A percentile compares a stretch with the other conserved stretches of the same genome.
Conservation (phyloP, 2,888 invertebrate genomes). For the Incurvaria masculella region DNA sequence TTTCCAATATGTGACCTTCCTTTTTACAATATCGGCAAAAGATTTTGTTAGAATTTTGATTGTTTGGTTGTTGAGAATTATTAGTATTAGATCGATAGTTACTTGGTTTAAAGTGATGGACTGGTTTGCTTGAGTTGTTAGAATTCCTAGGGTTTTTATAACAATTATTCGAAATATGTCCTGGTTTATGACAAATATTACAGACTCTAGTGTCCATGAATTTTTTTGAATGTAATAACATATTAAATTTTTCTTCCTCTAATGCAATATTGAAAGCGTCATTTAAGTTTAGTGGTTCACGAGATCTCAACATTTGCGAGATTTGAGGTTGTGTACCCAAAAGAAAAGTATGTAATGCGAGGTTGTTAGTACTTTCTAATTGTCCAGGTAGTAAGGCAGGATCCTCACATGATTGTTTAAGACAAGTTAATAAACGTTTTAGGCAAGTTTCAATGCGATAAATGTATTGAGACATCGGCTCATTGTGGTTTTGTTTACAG, state of each 20-base stretch:
- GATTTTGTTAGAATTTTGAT: constrained; percentile 1
- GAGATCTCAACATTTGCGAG: constrained; percentile 1
- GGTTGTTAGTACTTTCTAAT: no score
- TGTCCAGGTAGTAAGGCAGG: no score
- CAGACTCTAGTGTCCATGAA: not conserved
- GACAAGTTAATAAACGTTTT: not conserved
- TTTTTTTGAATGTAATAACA: not conserved
- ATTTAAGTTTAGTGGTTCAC: not conserved
- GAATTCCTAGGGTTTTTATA: not conserved
- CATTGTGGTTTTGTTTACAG: constrained; percentile 1
- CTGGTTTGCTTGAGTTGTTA: not conserved
- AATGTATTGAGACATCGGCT: not conserved
- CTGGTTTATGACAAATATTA: constrained; percentile 1
- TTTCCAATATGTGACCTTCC: not conserved
- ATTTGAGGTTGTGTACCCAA: no score
- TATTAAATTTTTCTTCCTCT: constrained; percentile 3
- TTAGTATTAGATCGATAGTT: not conserved
- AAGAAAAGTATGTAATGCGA: no score
- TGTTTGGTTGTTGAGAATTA: not conserved
- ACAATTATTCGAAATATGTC: constrained; percentile 1
- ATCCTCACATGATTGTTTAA: no score
- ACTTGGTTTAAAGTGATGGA: not conserved
- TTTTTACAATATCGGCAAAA: constrained; percentile 2
- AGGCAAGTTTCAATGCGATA: not conserved
- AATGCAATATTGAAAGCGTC: constrained; percentile 5